Evolutionary conservation across 2,113 vertebrate genomes (phyloP).

Genomic region (Alexandromys fortis): DNA sequence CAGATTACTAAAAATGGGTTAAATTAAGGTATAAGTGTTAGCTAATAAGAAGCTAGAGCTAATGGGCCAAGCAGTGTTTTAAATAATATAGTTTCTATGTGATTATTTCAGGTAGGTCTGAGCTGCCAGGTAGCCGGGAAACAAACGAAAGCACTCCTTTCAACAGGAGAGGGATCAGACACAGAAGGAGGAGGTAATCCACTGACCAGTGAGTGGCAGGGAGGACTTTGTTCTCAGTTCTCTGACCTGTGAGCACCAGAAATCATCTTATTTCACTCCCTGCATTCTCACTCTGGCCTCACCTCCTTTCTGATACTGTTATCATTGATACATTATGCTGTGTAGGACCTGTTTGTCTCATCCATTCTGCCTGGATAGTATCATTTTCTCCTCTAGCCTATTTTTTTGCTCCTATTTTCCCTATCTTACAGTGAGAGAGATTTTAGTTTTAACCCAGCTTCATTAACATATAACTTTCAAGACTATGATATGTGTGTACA

Average conservation of each 20-base stretch:
- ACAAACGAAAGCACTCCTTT: no score
- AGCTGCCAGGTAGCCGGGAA: no score
- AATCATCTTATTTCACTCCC: neutral
- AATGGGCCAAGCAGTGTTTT: no score
- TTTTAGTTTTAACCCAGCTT: neutral
- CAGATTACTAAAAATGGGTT: no score
- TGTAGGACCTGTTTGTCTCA: neutral
- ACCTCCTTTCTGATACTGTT: neutral
- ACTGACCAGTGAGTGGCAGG: neutral
- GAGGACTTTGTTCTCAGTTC: neutral
- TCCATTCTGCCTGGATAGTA: rapidly evolving
- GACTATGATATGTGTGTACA: neutral
- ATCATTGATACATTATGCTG: no score
- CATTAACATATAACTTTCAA: neutral
- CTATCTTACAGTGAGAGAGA: neutral
- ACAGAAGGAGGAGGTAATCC: neutral
- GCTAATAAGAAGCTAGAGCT: no score
- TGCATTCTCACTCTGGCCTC: neutral
- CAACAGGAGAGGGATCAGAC: rapidly evolving
- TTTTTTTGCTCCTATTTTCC: neutral
- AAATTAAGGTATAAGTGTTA: no score
- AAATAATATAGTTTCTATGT: no score
- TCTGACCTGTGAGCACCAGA: neutral
- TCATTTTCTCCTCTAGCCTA: no score
- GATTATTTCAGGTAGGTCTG: no score